These are phyloP conservation scores for Lacerta viridis DNA, from an alignment of 2,797 vertebrate species.

Conservation along the genomic window DNA sequence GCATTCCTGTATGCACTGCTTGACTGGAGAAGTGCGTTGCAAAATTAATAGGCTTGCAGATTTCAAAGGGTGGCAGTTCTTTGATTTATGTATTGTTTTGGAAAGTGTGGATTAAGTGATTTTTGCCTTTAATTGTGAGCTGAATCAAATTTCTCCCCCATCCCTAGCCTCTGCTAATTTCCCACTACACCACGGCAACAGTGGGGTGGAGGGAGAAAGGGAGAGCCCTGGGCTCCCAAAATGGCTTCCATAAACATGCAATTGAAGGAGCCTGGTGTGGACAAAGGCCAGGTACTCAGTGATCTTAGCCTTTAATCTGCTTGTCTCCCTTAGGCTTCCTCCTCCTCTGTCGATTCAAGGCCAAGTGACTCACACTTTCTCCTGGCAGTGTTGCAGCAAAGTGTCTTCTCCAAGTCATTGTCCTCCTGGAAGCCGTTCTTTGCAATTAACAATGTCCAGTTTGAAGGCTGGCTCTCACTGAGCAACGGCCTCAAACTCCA, in stretches of 20 bases:
- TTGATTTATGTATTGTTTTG: no score
- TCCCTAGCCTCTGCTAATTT: not conserved
- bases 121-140: no score
- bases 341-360: not conserved
- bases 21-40: no score
- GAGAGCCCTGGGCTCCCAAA: not conserved
- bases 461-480: no score
- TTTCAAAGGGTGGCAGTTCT: no score
- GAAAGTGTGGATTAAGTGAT: no score
- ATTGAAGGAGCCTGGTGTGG: not conserved
- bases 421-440: not conserved
- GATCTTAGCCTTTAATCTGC: not conserved
- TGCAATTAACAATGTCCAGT: not conserved
- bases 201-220: no score
- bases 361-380: not conserved
- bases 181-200: no score
- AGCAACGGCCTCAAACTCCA: no score
- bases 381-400: not conserved
- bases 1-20: no score
- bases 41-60: no score
- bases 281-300: not conserved
- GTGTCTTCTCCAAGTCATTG: not conserved
- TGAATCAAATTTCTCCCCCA: no score
- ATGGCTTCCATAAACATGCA: not conserved
- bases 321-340: not conserved